Conservation (phyloP, 2,888 invertebrate genomes). For the Eudemis profundana region DNA sequence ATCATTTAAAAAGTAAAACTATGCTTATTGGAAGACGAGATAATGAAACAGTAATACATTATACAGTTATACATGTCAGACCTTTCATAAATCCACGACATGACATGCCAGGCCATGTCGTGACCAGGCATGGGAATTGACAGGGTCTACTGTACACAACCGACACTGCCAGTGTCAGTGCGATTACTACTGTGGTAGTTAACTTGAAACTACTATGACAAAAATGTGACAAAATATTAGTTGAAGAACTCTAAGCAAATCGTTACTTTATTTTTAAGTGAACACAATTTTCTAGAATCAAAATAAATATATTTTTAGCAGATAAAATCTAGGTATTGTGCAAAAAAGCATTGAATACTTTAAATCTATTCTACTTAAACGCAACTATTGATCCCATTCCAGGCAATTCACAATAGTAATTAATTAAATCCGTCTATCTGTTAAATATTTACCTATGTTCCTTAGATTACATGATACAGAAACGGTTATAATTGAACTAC, state of each 20-base stretch:
- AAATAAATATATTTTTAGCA: slow-evolving; percentile 9
- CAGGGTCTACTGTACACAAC: neutral
- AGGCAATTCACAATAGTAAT: slow-evolving; percentile 72
- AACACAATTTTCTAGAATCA: slow-evolving; percentile 14
- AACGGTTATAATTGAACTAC: slow-evolving; percentile 56
- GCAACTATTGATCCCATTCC: slow-evolving; percentile 81
- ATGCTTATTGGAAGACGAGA: slow-evolving; percentile 50
- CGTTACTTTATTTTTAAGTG: neutral
- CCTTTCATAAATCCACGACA: neutral
- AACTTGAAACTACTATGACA: neutral
- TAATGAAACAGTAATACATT: slow-evolving; percentile 39
- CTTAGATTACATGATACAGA: slow-evolving; percentile 37
- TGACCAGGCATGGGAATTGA: neutral
- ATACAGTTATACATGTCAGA: slow-evolving; percentile 3
- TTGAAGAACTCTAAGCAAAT: neutral
- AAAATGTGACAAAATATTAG: neutral
- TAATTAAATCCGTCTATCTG: slow-evolving; percentile 40
- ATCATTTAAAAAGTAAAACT: slow-evolving; percentile 35
- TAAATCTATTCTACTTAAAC: slow-evolving; percentile 72
- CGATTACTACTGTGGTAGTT: neutral
- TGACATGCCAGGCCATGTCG: neutral
- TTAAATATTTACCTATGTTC: slow-evolving; percentile 31
- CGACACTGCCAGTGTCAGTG: neutral
- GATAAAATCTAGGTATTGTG: slow-evolving; percentile 46
- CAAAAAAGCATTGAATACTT: slow-evolving; percentile 54